These are phyloP conservation scores for pig (Sus scrofa) DNA, from an alignment of 2,113 vertebrate species.

Conservation along the genomic window T2T-Sscrofa CM000819.6:80464501-80465000, in stretches of 20 bases:
- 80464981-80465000: neutral
- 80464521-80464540: conserved; percentile 54
- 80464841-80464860: neutral
- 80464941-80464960: conserved; percentile 20
- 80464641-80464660: neutral
- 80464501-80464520: conserved; percentile 53
- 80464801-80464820: conserved; percentile 43
- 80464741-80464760: neutral
- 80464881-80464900: conserved; percentile 44
- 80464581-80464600: conserved; percentile 6
- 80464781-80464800: neutral
- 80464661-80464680: conserved; percentile 19
- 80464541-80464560: conserved; percentile 47
- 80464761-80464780: neutral
- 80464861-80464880: conserved; percentile 47
- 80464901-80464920: conserved; percentile 27
- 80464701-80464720: neutral
- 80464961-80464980: conserved; percentile 45
- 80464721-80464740: neutral
- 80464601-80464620: conserved; percentile 30
- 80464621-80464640: neutral
- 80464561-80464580: conserved; percentile 62
- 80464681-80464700: conserved; percentile 63
- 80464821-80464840: conserved; percentile 22
- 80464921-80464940: neutral